Evolutionary conservation across 2,113 vertebrate genomes (phyloP).

Genomic region (Typhlomys cinereus): DNA sequence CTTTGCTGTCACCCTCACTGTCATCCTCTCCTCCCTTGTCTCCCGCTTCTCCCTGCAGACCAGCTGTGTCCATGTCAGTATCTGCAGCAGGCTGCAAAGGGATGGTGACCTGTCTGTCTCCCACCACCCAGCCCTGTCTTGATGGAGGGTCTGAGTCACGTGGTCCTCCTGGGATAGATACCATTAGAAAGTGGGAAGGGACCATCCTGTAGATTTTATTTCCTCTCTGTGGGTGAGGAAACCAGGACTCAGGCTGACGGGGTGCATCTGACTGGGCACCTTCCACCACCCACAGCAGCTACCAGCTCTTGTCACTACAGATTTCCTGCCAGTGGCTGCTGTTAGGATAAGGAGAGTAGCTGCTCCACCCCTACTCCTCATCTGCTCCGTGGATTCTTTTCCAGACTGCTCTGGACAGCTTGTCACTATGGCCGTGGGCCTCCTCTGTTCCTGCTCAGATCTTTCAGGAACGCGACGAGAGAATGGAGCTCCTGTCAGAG

Average conservation of each 20-base stretch:
- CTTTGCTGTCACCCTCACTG: not conserved
- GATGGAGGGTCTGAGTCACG: not conserved
- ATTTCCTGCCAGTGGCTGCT: rapidly evolving
- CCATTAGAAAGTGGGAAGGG: not conserved
- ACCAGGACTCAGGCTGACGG: not conserved
- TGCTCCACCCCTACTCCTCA: rapidly evolving
- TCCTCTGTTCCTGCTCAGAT: too few relatives aligned
- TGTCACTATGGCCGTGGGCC: not conserved
- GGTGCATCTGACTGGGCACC: not conserved
- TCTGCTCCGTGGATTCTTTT: not conserved
- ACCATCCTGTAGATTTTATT: not conserved
- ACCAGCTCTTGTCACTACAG: not conserved
- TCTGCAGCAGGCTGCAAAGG: not conserved
- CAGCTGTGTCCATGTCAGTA: not conserved
- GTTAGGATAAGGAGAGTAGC: rapidly evolving
- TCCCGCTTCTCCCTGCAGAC: not conserved
- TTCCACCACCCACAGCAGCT: not conserved
- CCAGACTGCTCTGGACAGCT: not conserved
- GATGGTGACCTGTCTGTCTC: rapidly evolving
- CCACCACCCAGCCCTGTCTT: not conserved
- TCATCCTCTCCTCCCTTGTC: not conserved
- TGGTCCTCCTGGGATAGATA: not conserved
- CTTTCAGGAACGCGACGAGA: not conserved
- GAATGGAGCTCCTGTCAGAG: not conserved
- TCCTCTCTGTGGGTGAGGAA: not conserved